These are phyloP conservation scores for Polymixis flavicincta DNA, from an alignment of 2,888 invertebrate genomes.

Conservation along the genomic window DNA sequence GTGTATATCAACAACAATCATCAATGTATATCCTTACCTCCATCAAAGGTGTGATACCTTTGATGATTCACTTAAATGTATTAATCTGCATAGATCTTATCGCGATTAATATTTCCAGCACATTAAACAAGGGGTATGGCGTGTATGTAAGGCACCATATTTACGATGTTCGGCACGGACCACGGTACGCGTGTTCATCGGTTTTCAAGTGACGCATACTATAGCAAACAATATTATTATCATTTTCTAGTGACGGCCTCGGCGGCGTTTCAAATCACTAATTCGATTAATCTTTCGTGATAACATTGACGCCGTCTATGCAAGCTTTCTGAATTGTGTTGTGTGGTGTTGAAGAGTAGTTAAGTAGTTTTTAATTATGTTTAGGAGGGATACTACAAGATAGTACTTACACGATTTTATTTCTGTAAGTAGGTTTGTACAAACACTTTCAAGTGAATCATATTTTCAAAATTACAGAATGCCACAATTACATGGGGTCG, in stretches of 20 bases:
- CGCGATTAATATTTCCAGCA: not conserved
- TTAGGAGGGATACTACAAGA: not conserved
- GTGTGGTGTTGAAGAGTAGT: not conserved
- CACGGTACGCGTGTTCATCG: constrained; percentile 16
- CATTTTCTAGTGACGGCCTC: no score
- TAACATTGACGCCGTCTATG: not conserved
- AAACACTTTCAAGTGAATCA: no score
- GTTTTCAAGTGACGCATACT: not conserved
- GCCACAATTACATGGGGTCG: no score
- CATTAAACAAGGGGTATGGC: not conserved
- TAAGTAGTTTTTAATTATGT: not conserved
- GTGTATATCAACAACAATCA: no score
- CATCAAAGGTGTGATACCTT: not conserved
- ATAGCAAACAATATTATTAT: no score
- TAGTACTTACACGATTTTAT: no score
- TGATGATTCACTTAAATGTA: not conserved
- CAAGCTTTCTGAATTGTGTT: not conserved
- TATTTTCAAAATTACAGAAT: no score
- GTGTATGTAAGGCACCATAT: not conserved
- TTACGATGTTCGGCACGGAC: not conserved
- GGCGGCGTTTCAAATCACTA: not conserved
- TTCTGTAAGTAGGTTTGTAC: no score
- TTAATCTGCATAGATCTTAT: not conserved
- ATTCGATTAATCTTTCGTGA: not conserved
- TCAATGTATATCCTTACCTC: not conserved